phyloP scores from a whole-genome alignment of 2,888 invertebrate species.

The Luperina testacea region DNA sequence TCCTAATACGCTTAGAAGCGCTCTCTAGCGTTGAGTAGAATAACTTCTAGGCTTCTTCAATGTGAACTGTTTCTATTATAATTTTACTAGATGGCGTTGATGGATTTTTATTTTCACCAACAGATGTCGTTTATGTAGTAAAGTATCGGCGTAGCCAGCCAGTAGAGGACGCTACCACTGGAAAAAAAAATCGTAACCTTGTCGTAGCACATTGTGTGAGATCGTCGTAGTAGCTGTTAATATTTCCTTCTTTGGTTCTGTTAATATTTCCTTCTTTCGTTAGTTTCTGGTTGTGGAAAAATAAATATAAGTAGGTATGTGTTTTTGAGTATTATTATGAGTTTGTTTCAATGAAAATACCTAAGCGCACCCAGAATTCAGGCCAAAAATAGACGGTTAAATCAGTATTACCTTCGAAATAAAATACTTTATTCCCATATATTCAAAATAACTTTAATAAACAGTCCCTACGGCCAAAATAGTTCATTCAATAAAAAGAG shows the following conservation, averaged over 20 bases:
- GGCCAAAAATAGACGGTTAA: neutral
- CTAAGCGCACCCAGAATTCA: no score
- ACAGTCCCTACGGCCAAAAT: neutral
- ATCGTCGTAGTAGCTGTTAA: neutral
- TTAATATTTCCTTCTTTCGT: neutral
- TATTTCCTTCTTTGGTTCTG: neutral
- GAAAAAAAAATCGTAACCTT: neutral
- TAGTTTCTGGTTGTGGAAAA: neutral
- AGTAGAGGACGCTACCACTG: neutral
- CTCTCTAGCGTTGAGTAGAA: constrained; percentile 49
- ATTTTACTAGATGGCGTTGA: constrained; percentile 25
- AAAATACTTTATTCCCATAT: neutral
- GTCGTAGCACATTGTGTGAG: neutral
- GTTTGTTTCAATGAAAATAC: neutral
- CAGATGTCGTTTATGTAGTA: constrained; percentile 36
- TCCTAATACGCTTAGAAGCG: neutral
- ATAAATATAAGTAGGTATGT: no score
- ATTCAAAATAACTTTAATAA: neutral
- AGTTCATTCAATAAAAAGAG: constrained; percentile 26
- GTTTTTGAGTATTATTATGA: neutral
- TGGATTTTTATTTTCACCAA: neutral
- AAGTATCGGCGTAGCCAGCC: neutral
- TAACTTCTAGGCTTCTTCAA: neutral
- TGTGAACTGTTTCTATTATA: neutral
- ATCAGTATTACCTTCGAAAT: neutral